Conservation (phyloP, 2,888 invertebrate species). For the Icerya purchasi region DNA sequence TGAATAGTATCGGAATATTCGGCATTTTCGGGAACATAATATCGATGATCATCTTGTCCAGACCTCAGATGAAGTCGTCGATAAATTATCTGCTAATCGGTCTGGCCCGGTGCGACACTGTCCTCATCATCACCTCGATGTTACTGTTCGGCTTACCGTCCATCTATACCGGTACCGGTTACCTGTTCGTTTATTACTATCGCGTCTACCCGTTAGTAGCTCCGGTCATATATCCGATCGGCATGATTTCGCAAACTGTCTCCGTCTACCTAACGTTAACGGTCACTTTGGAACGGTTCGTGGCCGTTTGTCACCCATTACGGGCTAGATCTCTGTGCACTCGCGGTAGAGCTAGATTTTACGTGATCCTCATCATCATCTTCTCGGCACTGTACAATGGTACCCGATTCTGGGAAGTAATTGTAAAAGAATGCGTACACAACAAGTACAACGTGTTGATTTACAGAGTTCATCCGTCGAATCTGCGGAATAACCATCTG, state of each 20-base stretch:
- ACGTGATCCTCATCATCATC: slow-evolving; percentile 57
- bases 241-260: slow-evolving; percentile 72
- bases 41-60: slow-evolving; percentile 69
- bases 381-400: slow-evolving; percentile 70
- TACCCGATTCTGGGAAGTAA: slow-evolving; percentile 35
- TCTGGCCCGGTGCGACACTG: slow-evolving; percentile 79
- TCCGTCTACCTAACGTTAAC: slow-evolving; percentile 65
- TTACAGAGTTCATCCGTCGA: slow-evolving; percentile 47
- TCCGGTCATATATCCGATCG: slow-evolving; percentile 58
- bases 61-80: slow-evolving; percentile 87
- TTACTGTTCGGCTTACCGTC: slow-evolving; percentile 69
- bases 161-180: slow-evolving; percentile 59
- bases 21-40: slow-evolving; percentile 79
- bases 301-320: slow-evolving; percentile 78
- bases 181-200: slow-evolving; percentile 54
- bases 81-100: slow-evolving; percentile 86
- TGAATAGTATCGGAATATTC: slow-evolving; percentile 56
- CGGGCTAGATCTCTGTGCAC: slow-evolving; percentile 77
- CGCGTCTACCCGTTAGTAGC: slow-evolving; percentile 50
- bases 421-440: slow-evolving; percentile 17
- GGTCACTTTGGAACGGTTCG: slow-evolving; percentile 51
- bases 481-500: slow-evolving; percentile 40
- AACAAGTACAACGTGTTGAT: slow-evolving; percentile 34
- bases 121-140: slow-evolving; percentile 66
- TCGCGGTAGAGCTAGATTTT: slow-evolving; percentile 61